Percentiles rank a stretch among this genome's conserved stretches.
These are phyloP conservation scores for Bombus ignitus DNA, from an alignment of 1,140 invertebrate genomes.

Conservation along the genomic window DNA sequence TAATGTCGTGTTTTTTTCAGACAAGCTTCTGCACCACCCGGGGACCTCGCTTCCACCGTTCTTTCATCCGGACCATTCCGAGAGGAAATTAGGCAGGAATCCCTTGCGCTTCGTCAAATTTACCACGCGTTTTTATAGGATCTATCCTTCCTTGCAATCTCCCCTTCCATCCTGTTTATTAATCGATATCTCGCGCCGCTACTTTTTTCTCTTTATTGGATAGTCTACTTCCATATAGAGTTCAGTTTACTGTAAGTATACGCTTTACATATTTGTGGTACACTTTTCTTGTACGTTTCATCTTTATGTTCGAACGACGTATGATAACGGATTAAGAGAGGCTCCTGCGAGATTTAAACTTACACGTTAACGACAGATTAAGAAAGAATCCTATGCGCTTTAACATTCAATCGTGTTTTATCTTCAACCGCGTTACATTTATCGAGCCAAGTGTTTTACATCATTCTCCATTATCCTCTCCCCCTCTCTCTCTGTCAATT, in stretches of 20 bases:
- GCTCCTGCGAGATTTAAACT: not conserved
- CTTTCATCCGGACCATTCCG: conserved; percentile 19
- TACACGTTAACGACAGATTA: not conserved
- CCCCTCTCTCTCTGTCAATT: not conserved
- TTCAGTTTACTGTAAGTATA: not conserved
- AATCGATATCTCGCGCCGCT: not conserved
- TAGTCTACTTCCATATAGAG: not conserved
- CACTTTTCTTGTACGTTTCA: not conserved
- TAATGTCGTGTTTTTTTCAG: conserved; percentile 43
- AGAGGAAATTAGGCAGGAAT: conserved; percentile 14
- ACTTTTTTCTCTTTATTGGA: not conserved
- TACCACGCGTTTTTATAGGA: conserved; percentile 5
- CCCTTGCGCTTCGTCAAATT: conserved; percentile 8
- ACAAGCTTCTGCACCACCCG: conserved; percentile 1
- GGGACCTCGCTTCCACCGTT: conserved; percentile 11
- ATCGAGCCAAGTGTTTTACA: not conserved
- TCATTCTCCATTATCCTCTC: not conserved
- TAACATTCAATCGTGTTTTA: not conserved
- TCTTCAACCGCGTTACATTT: not conserved
- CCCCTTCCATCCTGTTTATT: not conserved
- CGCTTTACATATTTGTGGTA: not conserved
- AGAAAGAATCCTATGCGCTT: not conserved
- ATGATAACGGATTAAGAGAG: not conserved
- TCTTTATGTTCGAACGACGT: not conserved
- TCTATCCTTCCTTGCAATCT: not conserved